A percentile compares a stretch with the other conserved stretches of the same genome.
phyloP scores from a whole-genome alignment of 2,113 vertebrate genomes.

The Corythornis madagascariensis region DNA sequence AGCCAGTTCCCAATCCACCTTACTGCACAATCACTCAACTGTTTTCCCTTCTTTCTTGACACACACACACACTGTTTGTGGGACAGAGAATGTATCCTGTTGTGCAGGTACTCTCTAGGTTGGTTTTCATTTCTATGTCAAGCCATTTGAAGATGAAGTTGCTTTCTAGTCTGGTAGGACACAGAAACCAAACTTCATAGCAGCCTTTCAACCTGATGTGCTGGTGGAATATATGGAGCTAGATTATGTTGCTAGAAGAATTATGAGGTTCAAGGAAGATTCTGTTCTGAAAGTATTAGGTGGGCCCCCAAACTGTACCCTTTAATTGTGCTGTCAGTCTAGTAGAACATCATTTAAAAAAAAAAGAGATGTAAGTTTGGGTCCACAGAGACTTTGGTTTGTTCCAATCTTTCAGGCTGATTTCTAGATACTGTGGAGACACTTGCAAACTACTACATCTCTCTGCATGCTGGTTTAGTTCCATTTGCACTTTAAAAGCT shows the following conservation, averaged over 20 bases:
- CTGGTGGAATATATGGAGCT: neutral
- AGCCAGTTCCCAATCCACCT: too few species aligned
- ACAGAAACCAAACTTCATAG: neutral
- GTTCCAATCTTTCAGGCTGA: neutral
- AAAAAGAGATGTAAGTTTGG: neutral
- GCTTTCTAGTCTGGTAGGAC: neutral
- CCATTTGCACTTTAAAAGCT: conserved; percentile 16
- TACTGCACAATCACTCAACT: too few species aligned
- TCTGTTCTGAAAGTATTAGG: neutral
- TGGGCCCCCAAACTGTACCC: neutral
- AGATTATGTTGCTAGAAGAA: neutral
- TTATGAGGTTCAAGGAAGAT: neutral
- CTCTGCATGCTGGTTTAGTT: neutral
- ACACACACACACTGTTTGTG: rapidly evolving
- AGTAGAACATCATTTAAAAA: neutral
- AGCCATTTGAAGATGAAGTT: neutral
- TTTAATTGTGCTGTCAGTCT: neutral
- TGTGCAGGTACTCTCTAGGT: neutral
- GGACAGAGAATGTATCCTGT: neutral
- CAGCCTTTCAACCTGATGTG: neutral
- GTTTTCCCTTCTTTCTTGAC: neutral
- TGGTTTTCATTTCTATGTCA: neutral
- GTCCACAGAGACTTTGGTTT: neutral
- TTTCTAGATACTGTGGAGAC: neutral
- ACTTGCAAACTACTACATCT: neutral